Percentiles rank a stretch among this genome's conserved stretches.
phyloP scores from a whole-genome alignment of 2,888 invertebrate species.

The Amblyteles armatorius region DNA sequence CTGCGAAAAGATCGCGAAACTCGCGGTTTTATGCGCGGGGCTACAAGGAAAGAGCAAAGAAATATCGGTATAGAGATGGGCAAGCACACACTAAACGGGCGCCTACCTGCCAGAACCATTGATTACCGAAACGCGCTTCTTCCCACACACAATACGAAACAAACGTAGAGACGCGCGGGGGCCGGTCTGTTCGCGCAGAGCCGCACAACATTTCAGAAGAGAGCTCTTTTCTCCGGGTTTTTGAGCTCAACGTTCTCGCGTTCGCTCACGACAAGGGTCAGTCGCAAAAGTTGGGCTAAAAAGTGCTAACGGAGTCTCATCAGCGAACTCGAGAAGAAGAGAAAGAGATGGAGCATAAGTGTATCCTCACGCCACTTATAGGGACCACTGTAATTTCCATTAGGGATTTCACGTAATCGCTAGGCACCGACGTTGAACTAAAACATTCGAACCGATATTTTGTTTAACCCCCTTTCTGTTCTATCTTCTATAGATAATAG shows the following conservation, averaged over 20 bases:
- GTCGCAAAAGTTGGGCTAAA: constrained; percentile 71
- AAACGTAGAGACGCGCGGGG: constrained; percentile 45
- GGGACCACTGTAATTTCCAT: constrained; percentile 83
- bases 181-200: constrained; percentile 26
- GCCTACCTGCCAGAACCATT: constrained; percentile 84
- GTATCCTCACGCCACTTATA: constrained; percentile 81
- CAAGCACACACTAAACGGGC: constrained; percentile 77
- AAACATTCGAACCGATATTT: constrained; percentile 45
- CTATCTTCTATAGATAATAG: constrained; percentile 31
- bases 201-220: background rate
- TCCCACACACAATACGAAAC: constrained; percentile 80
- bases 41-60: constrained; percentile 43
- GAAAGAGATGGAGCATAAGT: constrained; percentile 60
- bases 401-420: constrained; percentile 79
- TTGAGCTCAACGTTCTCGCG: constrained; percentile 16
- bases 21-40: constrained; percentile 76
- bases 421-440: constrained; percentile 44
- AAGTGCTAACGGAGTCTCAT: constrained; percentile 78
- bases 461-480: constrained; percentile 12
- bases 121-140: constrained; percentile 83
- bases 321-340: constrained; percentile 50
- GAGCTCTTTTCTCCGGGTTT: background rate
- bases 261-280: constrained; percentile 36
- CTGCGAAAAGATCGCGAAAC: constrained; percentile 69
- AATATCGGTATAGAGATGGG: constrained; percentile 30